Conservation (phyloP, 2,888 invertebrate genomes). For the Craniophora ligustri region DNA sequence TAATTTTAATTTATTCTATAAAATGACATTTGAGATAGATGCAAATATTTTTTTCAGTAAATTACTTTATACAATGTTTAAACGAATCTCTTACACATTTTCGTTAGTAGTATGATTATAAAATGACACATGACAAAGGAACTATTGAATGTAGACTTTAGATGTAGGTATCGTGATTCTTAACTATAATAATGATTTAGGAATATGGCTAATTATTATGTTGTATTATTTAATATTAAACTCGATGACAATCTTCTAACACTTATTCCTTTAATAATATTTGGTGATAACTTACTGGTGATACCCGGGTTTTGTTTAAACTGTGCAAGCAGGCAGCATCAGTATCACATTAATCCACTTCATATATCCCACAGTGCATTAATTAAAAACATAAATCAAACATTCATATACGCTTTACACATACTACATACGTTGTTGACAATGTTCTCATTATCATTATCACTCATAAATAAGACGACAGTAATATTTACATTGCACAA, state of each 20-base stretch:
- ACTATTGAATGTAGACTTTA: constrained; percentile 87
- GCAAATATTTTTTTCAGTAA: constrained; percentile 85
- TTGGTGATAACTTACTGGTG: constrained; percentile 71
- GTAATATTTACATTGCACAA: constrained; percentile 76
- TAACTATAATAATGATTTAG: constrained; percentile 72
- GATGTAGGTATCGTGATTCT: constrained; percentile 76
- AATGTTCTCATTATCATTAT: constrained; percentile 50
- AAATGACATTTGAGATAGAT: constrained; percentile 86
- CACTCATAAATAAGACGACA: constrained; percentile 62
- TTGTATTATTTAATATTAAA: constrained; percentile 65
- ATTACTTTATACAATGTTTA: constrained; percentile 83
- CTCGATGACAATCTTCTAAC: constrained; percentile 72
- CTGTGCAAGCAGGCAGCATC: constrained; percentile 15
- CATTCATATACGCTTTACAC: constrained; percentile 46
- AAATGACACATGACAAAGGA: constrained; percentile 89
- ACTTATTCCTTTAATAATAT: constrained; percentile 73
- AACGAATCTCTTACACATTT: constrained; percentile 79
- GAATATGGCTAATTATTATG: constrained; percentile 79
- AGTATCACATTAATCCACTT: constrained; percentile 37
- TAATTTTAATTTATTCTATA: constrained; percentile 86
- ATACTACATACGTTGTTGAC: constrained; percentile 45
- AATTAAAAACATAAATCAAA: constrained; percentile 47
- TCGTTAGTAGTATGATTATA: constrained; percentile 81
- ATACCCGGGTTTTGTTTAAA: constrained; percentile 15
- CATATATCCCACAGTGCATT: constrained; percentile 30